Conservation (phyloP, 2,888 invertebrate species). For the Sabellastarte sp. region DNA sequence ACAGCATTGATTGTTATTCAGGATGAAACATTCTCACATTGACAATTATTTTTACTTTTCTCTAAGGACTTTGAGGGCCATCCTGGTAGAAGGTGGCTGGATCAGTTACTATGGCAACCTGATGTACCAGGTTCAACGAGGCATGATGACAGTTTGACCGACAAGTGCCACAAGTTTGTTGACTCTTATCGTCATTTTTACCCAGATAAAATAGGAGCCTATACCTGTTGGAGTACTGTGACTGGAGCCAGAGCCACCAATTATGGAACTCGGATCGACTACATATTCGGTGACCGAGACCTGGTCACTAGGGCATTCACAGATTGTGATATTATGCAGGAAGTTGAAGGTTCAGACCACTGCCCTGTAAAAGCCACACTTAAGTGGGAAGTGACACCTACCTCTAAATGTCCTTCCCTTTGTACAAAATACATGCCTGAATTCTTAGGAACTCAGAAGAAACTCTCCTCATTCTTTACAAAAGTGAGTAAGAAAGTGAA, state of each 20-base stretch:
- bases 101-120: constrained; percentile 41
- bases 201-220: constrained; percentile 57
- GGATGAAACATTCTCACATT: too few relatives aligned
- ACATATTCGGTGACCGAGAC: constrained; percentile 57
- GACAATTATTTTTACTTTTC: too few relatives aligned
- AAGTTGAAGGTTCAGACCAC: constrained; percentile 62
- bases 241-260: constrained; percentile 61
- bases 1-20: too few relatives aligned
- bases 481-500: constrained; percentile 19
- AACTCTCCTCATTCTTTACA: constrained; percentile 45
- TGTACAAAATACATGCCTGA: constrained; percentile 62
- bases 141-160: too few relatives aligned
- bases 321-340: constrained; percentile 46
- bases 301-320: constrained; percentile 32
- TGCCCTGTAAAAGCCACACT: constrained; percentile 61
- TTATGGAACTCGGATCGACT: constrained; percentile 63
- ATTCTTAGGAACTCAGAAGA: constrained; percentile 59
- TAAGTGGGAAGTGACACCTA: constrained; percentile 35
- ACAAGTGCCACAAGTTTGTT: constrained; percentile 55
- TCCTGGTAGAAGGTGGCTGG: constrained; percentile 57
- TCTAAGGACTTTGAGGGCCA: constrained; percentile 43
- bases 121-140: not conserved
- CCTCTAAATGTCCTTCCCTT: constrained; percentile 51
- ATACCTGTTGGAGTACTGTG: constrained; percentile 62
- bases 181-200: constrained; percentile 62